A percentile compares a stretch with the other conserved stretches of the same genome.
Evolutionary conservation across 2,113 vertebrate species (phyloP).

Genomic region (Himantopus leucocephalus): DNA sequence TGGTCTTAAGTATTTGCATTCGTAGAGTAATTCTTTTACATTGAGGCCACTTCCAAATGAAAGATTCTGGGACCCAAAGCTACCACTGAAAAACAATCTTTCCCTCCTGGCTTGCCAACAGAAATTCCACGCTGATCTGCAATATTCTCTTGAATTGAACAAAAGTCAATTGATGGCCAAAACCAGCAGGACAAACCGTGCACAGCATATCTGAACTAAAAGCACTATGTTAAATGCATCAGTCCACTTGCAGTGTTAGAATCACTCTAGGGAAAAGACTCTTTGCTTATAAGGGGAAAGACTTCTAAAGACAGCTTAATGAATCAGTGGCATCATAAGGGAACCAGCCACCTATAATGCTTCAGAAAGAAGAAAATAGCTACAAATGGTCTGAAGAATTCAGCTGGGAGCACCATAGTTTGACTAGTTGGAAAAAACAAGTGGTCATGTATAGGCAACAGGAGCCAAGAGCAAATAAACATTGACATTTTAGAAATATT

Average conservation of each 20-base stretch:
- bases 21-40: not conserved
- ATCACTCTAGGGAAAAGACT: not conserved
- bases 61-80: not conserved
- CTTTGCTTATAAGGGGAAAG: not conserved
- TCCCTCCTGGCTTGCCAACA: not conserved
- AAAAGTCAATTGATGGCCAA: not conserved
- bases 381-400: not conserved
- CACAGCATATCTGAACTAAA: not conserved
- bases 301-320: not conserved
- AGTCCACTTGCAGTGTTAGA: not conserved
- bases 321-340: not conserved
- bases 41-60: not conserved
- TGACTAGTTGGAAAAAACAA: not conserved
- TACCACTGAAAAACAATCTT: not conserved
- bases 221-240: accelerated
- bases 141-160: not conserved
- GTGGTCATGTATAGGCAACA: not conserved
- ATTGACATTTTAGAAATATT: not conserved
- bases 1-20: not conserved
- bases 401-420: not conserved
- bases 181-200: not conserved
- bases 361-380: not conserved
- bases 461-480: not conserved
- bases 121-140: conserved; percentile 9
- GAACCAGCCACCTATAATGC: not conserved